Evolutionary conservation across 2,888 invertebrate species (phyloP), one percentile per base, ranked within the genome.

Genomic region (Himalopsyche tibetana): DNA sequence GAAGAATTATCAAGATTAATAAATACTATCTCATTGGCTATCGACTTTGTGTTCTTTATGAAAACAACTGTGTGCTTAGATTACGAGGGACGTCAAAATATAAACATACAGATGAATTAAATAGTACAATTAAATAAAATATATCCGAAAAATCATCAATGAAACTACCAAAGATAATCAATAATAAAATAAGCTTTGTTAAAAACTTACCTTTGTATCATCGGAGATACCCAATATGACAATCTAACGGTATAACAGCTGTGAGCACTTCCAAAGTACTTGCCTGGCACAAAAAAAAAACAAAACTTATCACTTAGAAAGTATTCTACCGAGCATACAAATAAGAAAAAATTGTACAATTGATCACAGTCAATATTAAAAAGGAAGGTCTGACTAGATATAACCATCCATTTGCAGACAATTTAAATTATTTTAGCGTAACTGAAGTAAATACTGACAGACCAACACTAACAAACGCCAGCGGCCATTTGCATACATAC

Each of bases 221-320:
- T 36, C 38, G 38, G 74, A 28, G 36, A 74, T 74, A 36, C 74
- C 74, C 38, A 36, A 74, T 63, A 81, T 86, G 81, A 79, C 82
- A 85, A 83, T 84, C 84, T 86, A 86, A 86, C 86, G 86, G 86
- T 84, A 86, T 82, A 86, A 86, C 86, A 86, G 86, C 86, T 86
- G 86, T 86, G 80, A 74, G 83, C 81, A 82, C 85, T 85, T 85
- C 74, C 82, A 82, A 84, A 69, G 63, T 84, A 69, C 81, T 84
- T 74, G 74, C 74, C 15, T 36, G 19, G 36, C 74, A 74, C 74
- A 74, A 74, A 74, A 63, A 55, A 28, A 74, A 74, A 74, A 74
- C 74, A 74, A 74, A 74, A 74, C 74, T 74, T 74, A 74, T 74
- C 74, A 74, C 74, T 36, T 74, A 74, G 38, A 74, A 74, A 74